Evolutionary conservation across 2,888 invertebrate species (phyloP).

Genomic region (Cephus nigrinus): DNA sequence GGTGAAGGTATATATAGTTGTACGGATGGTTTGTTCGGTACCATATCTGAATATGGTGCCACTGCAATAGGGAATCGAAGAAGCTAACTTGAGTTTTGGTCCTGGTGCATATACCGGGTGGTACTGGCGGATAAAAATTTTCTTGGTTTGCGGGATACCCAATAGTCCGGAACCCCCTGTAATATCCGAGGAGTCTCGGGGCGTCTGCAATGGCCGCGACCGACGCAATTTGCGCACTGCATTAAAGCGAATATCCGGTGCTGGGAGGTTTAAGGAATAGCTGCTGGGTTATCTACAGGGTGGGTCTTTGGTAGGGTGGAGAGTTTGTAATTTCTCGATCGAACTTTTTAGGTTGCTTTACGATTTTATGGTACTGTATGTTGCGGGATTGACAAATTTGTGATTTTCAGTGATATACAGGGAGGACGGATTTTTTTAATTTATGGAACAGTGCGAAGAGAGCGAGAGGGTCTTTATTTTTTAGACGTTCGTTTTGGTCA

Average conservation of each 20-base stretch:
- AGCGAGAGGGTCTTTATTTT: too few relatives aligned
- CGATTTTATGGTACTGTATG: neutral
- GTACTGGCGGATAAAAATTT: too few relatives aligned
- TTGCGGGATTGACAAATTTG: neutral
- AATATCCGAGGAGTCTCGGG: neutral
- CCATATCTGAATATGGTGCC: neutral
- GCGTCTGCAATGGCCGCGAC: neutral
- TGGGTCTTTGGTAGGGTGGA: neutral
- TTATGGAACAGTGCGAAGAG: too few relatives aligned
- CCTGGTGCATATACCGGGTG: too few relatives aligned
- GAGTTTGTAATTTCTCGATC: neutral
- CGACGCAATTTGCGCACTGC: conserved; percentile 19
- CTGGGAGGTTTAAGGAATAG: neutral
- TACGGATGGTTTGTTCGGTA: neutral
- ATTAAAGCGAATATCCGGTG: conserved; percentile 22
- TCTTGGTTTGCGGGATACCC: neutral
- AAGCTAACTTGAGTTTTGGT: neutral
- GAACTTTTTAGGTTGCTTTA: neutral
- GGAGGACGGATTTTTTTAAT: too few relatives aligned
- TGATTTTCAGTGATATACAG: too few relatives aligned
- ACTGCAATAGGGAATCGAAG: neutral
- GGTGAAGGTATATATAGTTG: too few relatives aligned
- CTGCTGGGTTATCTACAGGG: neutral
- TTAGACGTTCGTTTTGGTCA: too few relatives aligned
- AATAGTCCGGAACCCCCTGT: neutral